Base-by-base conservation (phyloP, 2,797 vertebrate species). In the Capromys pilorides region DNA sequence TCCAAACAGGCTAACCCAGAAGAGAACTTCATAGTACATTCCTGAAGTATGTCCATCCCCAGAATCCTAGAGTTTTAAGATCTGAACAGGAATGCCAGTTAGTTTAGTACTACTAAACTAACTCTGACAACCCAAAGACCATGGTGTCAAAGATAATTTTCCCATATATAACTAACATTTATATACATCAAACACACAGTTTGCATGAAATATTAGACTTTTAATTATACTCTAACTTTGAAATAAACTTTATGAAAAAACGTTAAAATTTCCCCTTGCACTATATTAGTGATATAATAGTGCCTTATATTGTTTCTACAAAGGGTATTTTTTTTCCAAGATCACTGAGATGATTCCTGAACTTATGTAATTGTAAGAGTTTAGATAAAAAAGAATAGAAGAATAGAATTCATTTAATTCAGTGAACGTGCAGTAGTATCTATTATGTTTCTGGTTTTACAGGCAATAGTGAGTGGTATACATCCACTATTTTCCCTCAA, bases 361-460 rank as follows among this genome's bases (percentile, higher is more conserved):
- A 82, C 91, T 92, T 84, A 85, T 71, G 59, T 93, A 94, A 93
- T 89, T 94, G 31, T 78, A 92, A 62, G 33, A 86, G 33, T 85
- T 89, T 89, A 75, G 18, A 49, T 67, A 67, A n/a, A 96, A 85
- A 81, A n/a, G n/a, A n/a, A 45, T 45, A 45, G 45, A 8, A 92
- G 59, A 94, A 45, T 18, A 87, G 89, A 18, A 91, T 61, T 73
- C 95, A 90, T 90, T 86, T 79, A 93, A 94, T 75, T 94, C 49
- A 94, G 91, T 12, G 69, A 90, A 45, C 78, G 5, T 82, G 3
- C 33, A 64, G 54, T 88, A 33, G 75, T 39, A 83, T 4, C 41
- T 67, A 57, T 71, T 81, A 80, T 16, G 10, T 87, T 87, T 93
- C 86, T 88, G 86, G 31, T 39, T 95, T 91, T 57, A 83, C 21